Evolutionary conservation across 2,113 vertebrate genomes (phyloP), one percentile per base, ranked within the genome.

Genomic region (Muntiacus reevesi): DNA sequence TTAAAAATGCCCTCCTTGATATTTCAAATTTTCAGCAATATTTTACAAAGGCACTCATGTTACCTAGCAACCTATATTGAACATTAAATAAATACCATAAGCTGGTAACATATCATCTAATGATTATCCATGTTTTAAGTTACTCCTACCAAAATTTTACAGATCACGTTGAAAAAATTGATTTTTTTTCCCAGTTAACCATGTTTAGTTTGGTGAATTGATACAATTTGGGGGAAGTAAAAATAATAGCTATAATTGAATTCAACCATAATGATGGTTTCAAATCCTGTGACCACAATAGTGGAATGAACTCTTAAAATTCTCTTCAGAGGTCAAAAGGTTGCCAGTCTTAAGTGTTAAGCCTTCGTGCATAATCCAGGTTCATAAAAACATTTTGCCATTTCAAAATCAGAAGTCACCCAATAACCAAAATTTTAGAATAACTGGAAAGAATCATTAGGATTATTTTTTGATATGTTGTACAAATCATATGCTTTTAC

Each of bases 371-470:
- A 45, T 57, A 96, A 85, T 57, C 27, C 28, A 84, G 71, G 6
- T 91, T 95, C 60, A 97, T 67, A 90, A 86, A 97, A 89, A 7
- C 50, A 93, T 96, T 95, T 88, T 96, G 27, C n/a, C 52, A 95
- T 81, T 98, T 95, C 43, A 87, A 95, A 98, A 93, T 98, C 59
- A 94, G 47, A 95, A 97, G 25, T 94, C 47, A 91, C 33, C 64
- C 84, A 74, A 89, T 71, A 84, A 83, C n/a, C 45, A 47, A 97
- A 96, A 83, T 45, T 50, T 86, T 91, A 83, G 13, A 59, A 81
- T 85, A 93, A 95, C 57, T 83, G 12, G 54, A 91, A 98, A 94
- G 81, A 92, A 76, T 91, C 30, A 85, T 89, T 11, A 81, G 45
- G 43, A 74, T 64, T 86, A 89, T 60, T 85, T 92, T 95, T 92